Evolutionary conservation across 30 jellyfish, hydroid and myxozoan species (phyloP), one percentile per base, ranked within the genome.

Genomic region (Catostylus mosaicus): DNA sequence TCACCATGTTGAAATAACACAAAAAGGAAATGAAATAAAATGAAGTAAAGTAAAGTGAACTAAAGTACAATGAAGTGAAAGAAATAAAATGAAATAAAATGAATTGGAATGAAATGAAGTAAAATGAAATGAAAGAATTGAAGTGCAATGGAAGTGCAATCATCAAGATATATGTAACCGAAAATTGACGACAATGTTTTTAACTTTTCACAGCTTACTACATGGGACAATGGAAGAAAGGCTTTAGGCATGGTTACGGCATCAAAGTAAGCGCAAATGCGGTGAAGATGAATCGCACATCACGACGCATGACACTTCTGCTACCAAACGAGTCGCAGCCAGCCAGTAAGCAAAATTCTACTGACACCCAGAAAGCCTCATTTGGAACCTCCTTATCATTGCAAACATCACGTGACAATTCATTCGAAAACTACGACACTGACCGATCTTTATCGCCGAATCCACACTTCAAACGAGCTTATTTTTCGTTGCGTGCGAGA

Each of bases 141-240:
- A n/a, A n/a, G n/a, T n/a, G n/a, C n/a, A n/a, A n/a, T n/a, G n/a
- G n/a, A n/a, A n/a, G n/a, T n/a, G n/a, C n/a, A n/a, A n/a, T n/a
- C n/a, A n/a, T n/a, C n/a, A n/a, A n/a, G n/a, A n/a, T n/a, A n/a
- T n/a, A n/a, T n/a, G n/a, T n/a, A n/a, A n/a, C n/a, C n/a, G n/a
- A n/a, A n/a, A n/a, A n/a, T n/a, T n/a, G n/a, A n/a, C n/a, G n/a
- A n/a, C n/a, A n/a, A n/a, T n/a, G n/a, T 9, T 29, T 8, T 61
- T 67, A 35, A 22, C 52, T 38, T 38, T 79, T 33, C 65, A 24
- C 73, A 95, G 99, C 97, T 5, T 95, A 74, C 73, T 95, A 77
- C 67, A 80, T 96, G 85, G 99, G 99, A 47, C 99, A 95, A 46
- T 95, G 99, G 99, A 89, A 89, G 60, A 88, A 78, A 33, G 99